Percentiles rank a stretch among this genome's conserved stretches.
Conservation (phyloP, 2,888 invertebrate genomes). For the Hirudinaria manillensis region DNA sequence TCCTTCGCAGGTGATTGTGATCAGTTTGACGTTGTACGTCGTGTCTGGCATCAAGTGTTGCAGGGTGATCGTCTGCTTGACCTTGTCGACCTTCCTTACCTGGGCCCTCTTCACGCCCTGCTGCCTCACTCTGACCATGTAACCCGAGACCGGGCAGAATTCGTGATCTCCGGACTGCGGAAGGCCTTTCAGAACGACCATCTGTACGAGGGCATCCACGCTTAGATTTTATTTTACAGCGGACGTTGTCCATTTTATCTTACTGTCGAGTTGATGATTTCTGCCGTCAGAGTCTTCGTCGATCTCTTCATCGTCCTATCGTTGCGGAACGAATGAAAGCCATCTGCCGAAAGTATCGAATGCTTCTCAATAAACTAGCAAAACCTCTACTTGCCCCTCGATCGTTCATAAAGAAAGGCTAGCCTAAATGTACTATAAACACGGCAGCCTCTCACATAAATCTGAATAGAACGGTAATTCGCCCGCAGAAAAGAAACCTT, state of each 20-base stretch:
- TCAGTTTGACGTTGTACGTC: conserved; percentile 36
- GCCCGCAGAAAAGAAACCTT: background rate
- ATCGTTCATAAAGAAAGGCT: too few species aligned
- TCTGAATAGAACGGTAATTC: background rate
- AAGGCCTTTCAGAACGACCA: conserved; percentile 21
- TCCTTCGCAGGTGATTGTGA: conserved; percentile 38
- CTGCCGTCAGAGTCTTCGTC: conserved; percentile 21
- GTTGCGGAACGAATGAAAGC: background rate
- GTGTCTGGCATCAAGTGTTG: conserved; percentile 33
- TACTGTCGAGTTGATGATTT: conserved; percentile 33
- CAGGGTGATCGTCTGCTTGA: conserved; percentile 30
- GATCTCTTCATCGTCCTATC: conserved; percentile 1
- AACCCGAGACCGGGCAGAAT: conserved; percentile 36
- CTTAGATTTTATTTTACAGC: background rate
- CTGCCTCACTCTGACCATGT: conserved; percentile 38
- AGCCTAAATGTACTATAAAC: too few species aligned
- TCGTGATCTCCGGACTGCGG: conserved; percentile 13
- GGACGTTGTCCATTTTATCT: background rate
- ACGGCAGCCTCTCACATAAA: background rate
- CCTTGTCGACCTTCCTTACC: conserved; percentile 37
- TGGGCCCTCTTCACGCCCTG: conserved; percentile 31
- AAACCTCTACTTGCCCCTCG: too few species aligned
- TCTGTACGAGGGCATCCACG: conserved; percentile 19
- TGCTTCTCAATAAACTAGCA: background rate
- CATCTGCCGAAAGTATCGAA: background rate